Evolutionary conservation across 1,140 invertebrate genomes (phyloP), one percentile per base, ranked within the genome.

Genomic region (Trichoplusia ni): DNA sequence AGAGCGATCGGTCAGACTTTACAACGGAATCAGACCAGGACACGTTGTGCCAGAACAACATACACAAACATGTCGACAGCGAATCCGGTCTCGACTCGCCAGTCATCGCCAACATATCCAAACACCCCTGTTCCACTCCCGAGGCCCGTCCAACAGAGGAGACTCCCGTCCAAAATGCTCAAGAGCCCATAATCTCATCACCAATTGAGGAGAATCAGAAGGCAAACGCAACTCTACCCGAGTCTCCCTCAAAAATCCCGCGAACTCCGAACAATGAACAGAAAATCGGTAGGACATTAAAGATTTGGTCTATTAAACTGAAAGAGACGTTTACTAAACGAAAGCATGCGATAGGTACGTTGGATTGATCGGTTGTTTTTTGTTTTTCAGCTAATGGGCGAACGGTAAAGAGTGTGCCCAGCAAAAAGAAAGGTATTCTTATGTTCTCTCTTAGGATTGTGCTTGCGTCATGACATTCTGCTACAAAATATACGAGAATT

Each of bases 21-120:
- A 69, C 59, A 5, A 60, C 75, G 0, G 79, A 82, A 6, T 84
- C 79, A 0, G 82, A 87, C n/a, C 74, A 81, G 14, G 83, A 87
- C 4, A 51, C 60, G 6, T 21, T 23, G 13, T 40, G 31, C n/a
- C 27, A 25, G 4, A 40, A 64, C 49, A 64, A 53, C n/a, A 19
- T 16, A n/a, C 18, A 9, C 11, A 0, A 13, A 18, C 38, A 58
- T 18, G 6, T 13, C 16, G 16, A 13, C 38, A 2, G 37, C 29
- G 8, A 31, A 29, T 38, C 31, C 18, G 4, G 4, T 9, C 14
- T 8, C 13, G 51, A 64, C 5, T 25, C 33, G 7, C 16, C 18
- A 27, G 14, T 14, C 21, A 25, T 21, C 0, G 6, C 46, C 2
- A 33, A 14, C 14, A 63, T 38, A 38, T 21, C 47, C 4, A 11